Evolutionary conservation across 2,797 vertebrate species (phyloP), one percentile per base, ranked within the genome.

Genomic region (Xiphophorus birchmanni): DNA sequence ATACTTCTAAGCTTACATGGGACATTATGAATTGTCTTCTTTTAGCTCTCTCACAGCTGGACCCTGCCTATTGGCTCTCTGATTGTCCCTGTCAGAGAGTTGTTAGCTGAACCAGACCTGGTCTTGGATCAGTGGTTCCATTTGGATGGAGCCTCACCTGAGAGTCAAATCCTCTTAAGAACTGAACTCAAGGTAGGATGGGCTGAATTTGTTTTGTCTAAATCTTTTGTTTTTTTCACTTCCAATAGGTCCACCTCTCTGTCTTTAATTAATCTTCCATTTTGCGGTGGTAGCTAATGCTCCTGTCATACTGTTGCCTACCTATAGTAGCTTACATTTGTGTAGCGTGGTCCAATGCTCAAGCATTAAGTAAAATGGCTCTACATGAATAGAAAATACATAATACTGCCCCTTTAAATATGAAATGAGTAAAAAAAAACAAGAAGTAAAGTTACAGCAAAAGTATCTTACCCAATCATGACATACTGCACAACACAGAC

Each of bases 81-180:
- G 75, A 95, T 96, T 60, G 92, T 98, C 87, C 97, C 97, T 1
- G 82, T 98, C 54, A 93, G 93, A 32, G 96, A 97, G 89, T 92
- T 98, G 54, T 96, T 99, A 3, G 91, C 89, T 5, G 94, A 96
- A 26, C 95, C 97, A 5, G 90, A 84, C 54, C 95, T 98, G 86
- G 93, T 94, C 67, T 82, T 98, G 87, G 97, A 98, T 80, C 95
- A 91, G 76, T 99, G 97, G 97, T 95, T 98, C 63, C 77, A 93
- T 0, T 91, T 98, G 90, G 93, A 89, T 42, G 95, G 94, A 79
- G 96, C 96, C 5, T 95, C 93, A 17, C 93, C 96, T 4, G 86
- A 91, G 86, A 96, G 95, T 87, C 97, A 97, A 90, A 81, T 98
- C 92, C 95, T 98, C 3, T 94, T 99, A 80, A 95, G 96, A 83